Conservation (phyloP, 1,140 invertebrate genomes). For the Camponotus vicinus region DNA sequence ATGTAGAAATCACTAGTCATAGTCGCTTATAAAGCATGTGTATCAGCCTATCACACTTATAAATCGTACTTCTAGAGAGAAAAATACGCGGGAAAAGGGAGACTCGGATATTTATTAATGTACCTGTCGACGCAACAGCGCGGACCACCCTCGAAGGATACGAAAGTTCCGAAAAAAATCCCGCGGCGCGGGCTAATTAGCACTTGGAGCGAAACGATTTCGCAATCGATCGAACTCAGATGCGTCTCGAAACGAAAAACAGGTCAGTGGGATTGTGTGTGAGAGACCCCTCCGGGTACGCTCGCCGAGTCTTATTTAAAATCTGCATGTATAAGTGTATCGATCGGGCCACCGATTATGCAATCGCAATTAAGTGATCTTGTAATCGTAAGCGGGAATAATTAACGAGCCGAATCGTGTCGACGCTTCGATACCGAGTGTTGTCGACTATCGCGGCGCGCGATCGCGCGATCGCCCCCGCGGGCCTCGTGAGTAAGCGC, state of each 20-base stretch:
- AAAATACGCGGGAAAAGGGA: not conserved
- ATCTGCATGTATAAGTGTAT: conserved; percentile 64
- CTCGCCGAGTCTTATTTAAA: conserved; percentile 33
- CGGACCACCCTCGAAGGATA: conserved; percentile 61
- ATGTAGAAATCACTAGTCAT: not conserved
- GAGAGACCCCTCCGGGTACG: conserved; percentile 37
- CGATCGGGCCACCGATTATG: conserved; percentile 71
- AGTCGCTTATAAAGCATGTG: not conserved
- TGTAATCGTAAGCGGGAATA: conserved; percentile 77
- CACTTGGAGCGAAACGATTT: conserved; percentile 53
- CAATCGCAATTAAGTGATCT: conserved; percentile 78
- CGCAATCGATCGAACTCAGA: conserved; percentile 41
- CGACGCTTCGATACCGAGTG: conserved; percentile 69
- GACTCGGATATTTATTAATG: conserved; percentile 56
- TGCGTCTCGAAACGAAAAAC: conserved; percentile 55
- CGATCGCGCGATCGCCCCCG: conserved; percentile 67
- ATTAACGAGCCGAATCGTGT: conserved; percentile 78
- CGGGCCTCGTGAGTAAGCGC: conserved; percentile 68
- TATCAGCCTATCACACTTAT: conserved; percentile 16
- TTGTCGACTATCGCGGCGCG: conserved; percentile 70
- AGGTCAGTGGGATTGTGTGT: conserved; percentile 53
- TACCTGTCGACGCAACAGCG: conserved; percentile 49
- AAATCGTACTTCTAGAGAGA: conserved; percentile 28
- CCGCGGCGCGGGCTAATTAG: conserved; percentile 53
- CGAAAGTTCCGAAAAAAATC: conserved; percentile 31